Percentiles rank a stretch among this genome's conserved stretches.
Evolutionary conservation across 2,113 vertebrate genomes (phyloP).

Genomic region (Heliornis fulica): DNA sequence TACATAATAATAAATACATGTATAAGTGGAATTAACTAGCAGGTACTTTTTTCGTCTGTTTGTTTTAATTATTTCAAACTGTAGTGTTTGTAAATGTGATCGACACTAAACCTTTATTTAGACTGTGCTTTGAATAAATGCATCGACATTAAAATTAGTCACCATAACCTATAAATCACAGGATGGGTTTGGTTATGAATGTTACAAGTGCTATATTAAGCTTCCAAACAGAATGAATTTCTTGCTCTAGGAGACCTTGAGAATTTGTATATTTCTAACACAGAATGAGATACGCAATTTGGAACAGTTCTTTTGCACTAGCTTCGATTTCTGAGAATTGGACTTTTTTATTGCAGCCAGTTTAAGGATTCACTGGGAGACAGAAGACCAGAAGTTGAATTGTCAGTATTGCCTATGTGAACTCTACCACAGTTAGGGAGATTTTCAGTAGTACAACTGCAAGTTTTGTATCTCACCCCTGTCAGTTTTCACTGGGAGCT

Average conservation of each 20-base stretch:
- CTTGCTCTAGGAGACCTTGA: conserved; percentile 11
- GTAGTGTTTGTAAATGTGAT: conserved; percentile 69
- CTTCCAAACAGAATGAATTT: neutral
- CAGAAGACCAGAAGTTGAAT: neutral
- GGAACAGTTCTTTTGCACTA: neutral
- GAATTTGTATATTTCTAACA: neutral
- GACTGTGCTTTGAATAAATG: conserved; percentile 62
- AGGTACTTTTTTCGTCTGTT: conserved; percentile 34
- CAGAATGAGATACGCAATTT: neutral
- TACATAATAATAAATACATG: conserved; percentile 62
- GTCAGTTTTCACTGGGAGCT: neutral
- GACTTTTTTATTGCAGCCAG: neutral
- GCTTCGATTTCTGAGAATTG: neutral
- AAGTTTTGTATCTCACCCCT: neutral
- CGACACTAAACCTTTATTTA: conserved; percentile 64
- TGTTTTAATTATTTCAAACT: conserved; percentile 69
- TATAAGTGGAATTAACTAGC: conserved; percentile 57
- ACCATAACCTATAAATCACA: conserved; percentile 41
- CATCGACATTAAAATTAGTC: conserved; percentile 55
- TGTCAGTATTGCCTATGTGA: neutral
- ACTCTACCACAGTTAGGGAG: neutral
- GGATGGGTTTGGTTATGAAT: neutral
- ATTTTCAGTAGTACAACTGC: neutral
- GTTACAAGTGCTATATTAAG: conserved; percentile 8
- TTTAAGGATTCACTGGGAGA: neutral